Base-by-base conservation (phyloP, 1,140 invertebrate genomes). In the Gerris buenoi region DNA sequence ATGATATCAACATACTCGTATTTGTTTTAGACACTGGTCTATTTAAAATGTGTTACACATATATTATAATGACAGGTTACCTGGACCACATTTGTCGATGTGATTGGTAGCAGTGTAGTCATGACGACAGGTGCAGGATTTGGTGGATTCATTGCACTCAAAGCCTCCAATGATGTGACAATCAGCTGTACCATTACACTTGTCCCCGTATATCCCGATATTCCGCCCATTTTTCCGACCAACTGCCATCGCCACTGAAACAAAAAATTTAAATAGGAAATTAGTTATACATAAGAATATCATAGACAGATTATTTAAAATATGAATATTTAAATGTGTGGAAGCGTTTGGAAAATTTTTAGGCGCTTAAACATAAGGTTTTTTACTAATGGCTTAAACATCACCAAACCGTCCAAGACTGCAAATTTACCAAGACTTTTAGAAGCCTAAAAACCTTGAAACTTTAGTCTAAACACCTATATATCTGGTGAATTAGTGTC, bases 41-140 rank as follows among this genome's bases (percentile, higher is more conserved):
- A 14, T 56, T 2, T 23, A 2, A 2, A 59, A 23, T 59, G 3
- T 25, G 15, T 59, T n/a, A 59, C 25, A 25, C 22, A 59, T 23
- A 59, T 59, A 59, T 59, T 59, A n/a, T 59, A 23, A 23, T 59
- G 18, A 46, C 18, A 46, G 5, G 18, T 85, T 77, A 90, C 88
- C 81, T 80, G 85, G 83, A 73, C 88, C 89, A 79, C 89, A 91
- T 78, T 90, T 91, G 75, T 91, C 87, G 68, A 89, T 79, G 76
- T 90, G 87, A 80, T 91, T 90, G 72, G 87, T 90, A 22, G 84
- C 82, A 5, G 81, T 82, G 67, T 85, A 81, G 70, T 88, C 86
- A 14, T 85, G 82, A 59, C 80, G 81, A 75, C 89, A 91, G 68
- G 82, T 79, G 73, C 89, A 91, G 69, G 81, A 83, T 70, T 83